Percentiles rank a stretch among this genome's conserved stretches.
Evolutionary conservation across 2,888 invertebrate species (phyloP).

Genomic region (Patella pellucida): DNA sequence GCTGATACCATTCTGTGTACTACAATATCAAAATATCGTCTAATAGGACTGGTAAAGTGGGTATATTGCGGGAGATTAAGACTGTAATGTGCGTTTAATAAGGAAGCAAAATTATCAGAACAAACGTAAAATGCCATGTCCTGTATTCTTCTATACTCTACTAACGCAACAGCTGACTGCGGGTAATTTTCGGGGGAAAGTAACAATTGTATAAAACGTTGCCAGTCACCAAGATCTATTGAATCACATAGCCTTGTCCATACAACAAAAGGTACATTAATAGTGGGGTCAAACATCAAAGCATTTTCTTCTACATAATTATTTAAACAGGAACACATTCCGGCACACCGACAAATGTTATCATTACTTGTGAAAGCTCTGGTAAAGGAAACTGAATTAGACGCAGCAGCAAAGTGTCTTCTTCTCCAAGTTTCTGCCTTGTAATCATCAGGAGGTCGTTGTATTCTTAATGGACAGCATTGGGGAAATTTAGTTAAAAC

Average conservation of each 20-base stretch:
- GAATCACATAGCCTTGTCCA: conserved; percentile 48
- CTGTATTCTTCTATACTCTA: conserved; percentile 48
- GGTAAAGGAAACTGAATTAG: conserved; percentile 56
- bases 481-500: conserved; percentile 48
- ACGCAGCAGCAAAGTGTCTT: conserved; percentile 53
- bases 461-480: conserved; percentile 52
- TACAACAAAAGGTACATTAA: conserved; percentile 41
- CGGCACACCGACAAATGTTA: conserved; percentile 44
- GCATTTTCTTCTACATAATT: conserved; percentile 39
- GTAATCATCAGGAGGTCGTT: conserved; percentile 45
- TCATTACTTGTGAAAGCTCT: conserved; percentile 32
- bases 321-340: conserved; percentile 50
- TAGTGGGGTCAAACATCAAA: conserved; percentile 26
- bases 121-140: conserved; percentile 45
- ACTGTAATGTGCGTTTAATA: conserved; percentile 45
- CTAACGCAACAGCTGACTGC: conserved; percentile 52
- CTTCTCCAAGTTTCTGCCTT: conserved; percentile 51
- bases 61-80: conserved; percentile 52
- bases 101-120: conserved; percentile 34
- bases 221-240: conserved; percentile 39
- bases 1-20: conserved; percentile 55
- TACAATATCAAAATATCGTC: conserved; percentile 60
- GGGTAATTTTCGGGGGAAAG: conserved; percentile 57
- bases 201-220: conserved; percentile 49
- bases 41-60: conserved; percentile 58